Evolutionary conservation across 2,113 vertebrate genomes (phyloP).

Genomic region (Oostethus manadensis): DNA sequence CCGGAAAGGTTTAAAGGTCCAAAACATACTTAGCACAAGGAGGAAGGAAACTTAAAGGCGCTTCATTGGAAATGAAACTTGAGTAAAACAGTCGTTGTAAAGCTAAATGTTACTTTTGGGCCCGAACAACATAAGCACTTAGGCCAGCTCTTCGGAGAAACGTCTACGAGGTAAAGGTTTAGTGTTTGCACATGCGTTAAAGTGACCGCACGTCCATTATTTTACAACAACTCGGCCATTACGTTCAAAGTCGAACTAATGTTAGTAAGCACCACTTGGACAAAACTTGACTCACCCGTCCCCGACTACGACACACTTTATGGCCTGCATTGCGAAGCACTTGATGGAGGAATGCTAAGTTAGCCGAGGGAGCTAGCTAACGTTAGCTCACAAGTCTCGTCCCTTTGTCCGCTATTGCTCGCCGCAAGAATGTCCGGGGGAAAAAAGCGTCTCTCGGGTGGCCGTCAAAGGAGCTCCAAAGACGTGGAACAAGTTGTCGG

Average conservation of each 20-base stretch:
- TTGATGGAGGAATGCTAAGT: slow-evolving; percentile 51
- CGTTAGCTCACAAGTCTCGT: slow-evolving; percentile 51
- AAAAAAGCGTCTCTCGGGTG: slow-evolving; percentile 7
- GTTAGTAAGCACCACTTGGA: not conserved
- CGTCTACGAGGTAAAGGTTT: not conserved
- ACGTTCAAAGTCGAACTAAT: not conserved
- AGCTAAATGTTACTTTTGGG: not conserved
- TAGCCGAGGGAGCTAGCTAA: slow-evolving; percentile 52
- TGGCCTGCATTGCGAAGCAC: slow-evolving; percentile 85
- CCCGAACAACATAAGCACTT: not conserved
- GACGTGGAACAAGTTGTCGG: not conserved
- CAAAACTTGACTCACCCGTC: slow-evolving; percentile 84
- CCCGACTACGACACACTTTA: slow-evolving; percentile 97
- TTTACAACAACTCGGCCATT: too few relatives aligned
- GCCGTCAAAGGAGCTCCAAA: slow-evolving; percentile 1
- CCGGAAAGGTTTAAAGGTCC: too few relatives aligned
- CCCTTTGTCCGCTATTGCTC: slow-evolving; percentile 60
- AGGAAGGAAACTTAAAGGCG: too few relatives aligned
- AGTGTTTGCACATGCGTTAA: not conserved
- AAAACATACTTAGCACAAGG: too few relatives aligned
- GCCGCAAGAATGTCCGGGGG: slow-evolving; percentile 30
- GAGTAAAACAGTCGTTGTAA: too few relatives aligned
- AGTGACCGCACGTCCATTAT: not conserved
- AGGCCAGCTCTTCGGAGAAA: not conserved
- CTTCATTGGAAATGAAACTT: too few relatives aligned